These are phyloP conservation scores for Phyto melanocephala DNA, from an alignment of 2,888 invertebrate genomes.

Conservation along the genomic window DNA sequence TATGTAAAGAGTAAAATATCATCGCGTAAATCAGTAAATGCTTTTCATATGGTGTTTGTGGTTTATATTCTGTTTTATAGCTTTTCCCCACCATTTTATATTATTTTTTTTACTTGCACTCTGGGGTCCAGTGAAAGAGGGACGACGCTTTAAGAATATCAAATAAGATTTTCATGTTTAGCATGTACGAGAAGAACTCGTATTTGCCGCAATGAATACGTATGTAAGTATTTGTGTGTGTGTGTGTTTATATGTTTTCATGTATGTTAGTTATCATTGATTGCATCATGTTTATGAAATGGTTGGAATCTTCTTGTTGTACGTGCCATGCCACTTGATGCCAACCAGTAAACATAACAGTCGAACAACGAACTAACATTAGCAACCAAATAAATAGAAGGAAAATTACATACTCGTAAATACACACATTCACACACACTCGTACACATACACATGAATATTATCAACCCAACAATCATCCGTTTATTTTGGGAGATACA, in stretches of 20 bases:
- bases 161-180: slow-evolving; percentile 48
- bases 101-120: slow-evolving; percentile 4
- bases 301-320: slow-evolving; percentile 58
- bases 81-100: slow-evolving; percentile 39
- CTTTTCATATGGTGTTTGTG: slow-evolving; percentile 57
- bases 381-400: slow-evolving; percentile 32
- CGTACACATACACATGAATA: background rate
- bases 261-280: slow-evolving; percentile 52
- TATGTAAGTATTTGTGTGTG: background rate
- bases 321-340: slow-evolving; percentile 58
- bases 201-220: background rate
- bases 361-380: slow-evolving; percentile 32
- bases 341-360: slow-evolving; percentile 29
- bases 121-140: slow-evolving; percentile 40
- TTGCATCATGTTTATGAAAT: slow-evolving; percentile 62
- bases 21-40: slow-evolving; percentile 59
- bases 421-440: slow-evolving; percentile 27
- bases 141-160: slow-evolving; percentile 41
- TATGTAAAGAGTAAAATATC: slow-evolving; percentile 29
- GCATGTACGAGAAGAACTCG: slow-evolving; percentile 23
- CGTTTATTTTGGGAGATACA: background rate
- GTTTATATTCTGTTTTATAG: slow-evolving; percentile 53
- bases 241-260: background rate
- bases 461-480: background rate
- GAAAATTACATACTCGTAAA: background rate